A percentile compares a stretch with the other conserved stretches of the same genome.
Evolutionary conservation across 2,113 vertebrate species (phyloP).

Genomic region (Gymnobelideus leadbeateri): DNA sequence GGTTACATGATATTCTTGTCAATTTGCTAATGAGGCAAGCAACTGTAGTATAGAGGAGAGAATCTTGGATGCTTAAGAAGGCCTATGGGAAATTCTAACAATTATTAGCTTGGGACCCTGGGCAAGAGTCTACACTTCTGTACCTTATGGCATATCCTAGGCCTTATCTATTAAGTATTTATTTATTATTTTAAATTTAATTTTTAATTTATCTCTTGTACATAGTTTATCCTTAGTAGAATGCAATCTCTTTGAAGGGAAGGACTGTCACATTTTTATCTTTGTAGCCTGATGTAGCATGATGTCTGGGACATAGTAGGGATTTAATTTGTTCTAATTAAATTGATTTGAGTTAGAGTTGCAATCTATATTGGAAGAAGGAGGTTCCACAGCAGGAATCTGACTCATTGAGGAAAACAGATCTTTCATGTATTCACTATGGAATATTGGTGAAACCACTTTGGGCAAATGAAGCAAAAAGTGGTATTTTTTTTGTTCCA

Average conservation of each 20-base stretch:
- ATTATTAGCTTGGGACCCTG: not conserved
- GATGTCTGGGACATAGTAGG: too few relatives aligned
- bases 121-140: not conserved
- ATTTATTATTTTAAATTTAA: too few relatives aligned
- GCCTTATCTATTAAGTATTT: not conserved
- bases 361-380: not conserved
- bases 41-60: not conserved
- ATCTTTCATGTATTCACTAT: not conserved
- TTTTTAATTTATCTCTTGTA: not conserved
- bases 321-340: not conserved
- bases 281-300: not conserved
- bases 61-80: not conserved
- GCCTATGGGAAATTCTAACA: not conserved
- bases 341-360: not conserved
- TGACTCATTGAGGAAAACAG: not conserved
- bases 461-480: not conserved
- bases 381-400: not conserved
- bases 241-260: not conserved
- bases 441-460: too few relatives aligned
- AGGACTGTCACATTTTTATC: not conserved
- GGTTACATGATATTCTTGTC: too few relatives aligned
- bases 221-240: not conserved
- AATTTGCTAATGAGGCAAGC: not conserved
- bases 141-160: not conserved
- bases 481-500: too few relatives aligned